Percentiles rank a stretch among this genome's conserved stretches.
Evolutionary conservation across 2,888 invertebrate genomes (phyloP).

Genomic region (Papilio demoleus): DNA sequence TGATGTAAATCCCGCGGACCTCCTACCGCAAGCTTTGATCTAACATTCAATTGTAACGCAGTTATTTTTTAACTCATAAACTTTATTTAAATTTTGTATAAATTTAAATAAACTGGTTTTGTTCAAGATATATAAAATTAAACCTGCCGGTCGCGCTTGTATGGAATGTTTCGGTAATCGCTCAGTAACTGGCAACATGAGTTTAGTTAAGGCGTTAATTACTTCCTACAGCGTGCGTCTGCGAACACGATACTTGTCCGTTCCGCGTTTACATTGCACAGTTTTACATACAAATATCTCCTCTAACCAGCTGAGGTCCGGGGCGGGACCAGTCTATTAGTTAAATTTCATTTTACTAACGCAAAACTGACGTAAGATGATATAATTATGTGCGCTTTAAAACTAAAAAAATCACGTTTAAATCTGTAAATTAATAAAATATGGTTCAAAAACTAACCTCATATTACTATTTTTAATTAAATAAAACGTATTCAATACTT

Average conservation of each 20-base stretch:
- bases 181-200: neutral
- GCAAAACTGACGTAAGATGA: too few species aligned
- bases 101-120: constrained; percentile 25
- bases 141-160: constrained; percentile 5
- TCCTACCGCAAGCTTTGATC: neutral
- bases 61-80: constrained; percentile 19
- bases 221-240: constrained; percentile 22
- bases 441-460: neutral
- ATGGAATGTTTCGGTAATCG: constrained; percentile 28
- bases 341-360: too few species aligned
- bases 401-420: too few species aligned
- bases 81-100: neutral
- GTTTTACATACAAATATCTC: neutral
- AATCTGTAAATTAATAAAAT: neutral
- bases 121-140: neutral
- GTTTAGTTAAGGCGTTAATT: constrained; percentile 5
- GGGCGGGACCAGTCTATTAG: neutral
- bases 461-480: too few species aligned
- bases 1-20: too few species aligned
- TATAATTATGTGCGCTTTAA: too few species aligned
- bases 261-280: neutral
- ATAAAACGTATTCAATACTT: too few species aligned
- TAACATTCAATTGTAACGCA: neutral
- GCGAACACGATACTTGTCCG: neutral
- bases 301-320: neutral